Percentiles rank a stretch among this genome's conserved stretches.
phyloP scores from a whole-genome alignment of 2,113 vertebrate genomes.

The Anolis sagrei region DNA sequence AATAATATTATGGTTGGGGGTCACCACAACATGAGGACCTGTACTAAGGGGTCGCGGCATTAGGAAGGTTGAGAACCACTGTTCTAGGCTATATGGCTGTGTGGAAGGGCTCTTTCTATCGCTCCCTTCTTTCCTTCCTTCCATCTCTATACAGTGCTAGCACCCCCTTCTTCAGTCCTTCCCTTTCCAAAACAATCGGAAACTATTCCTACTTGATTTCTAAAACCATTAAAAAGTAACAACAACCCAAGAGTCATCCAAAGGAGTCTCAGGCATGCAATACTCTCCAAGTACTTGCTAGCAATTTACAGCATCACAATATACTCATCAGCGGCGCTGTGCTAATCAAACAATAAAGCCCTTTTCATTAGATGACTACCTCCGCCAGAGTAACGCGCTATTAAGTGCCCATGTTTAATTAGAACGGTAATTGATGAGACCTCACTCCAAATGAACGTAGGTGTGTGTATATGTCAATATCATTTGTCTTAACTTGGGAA shows the following conservation, averaged over 20 bases:
- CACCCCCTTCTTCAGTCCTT: not conserved
- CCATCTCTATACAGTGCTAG: no score
- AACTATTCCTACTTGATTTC: not conserved
- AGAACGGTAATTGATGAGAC: constrained; percentile 59
- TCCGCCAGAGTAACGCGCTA: constrained; percentile 56
- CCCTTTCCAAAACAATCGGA: not conserved
- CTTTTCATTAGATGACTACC: constrained; percentile 52
- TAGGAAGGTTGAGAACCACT: no score
- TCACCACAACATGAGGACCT: no score
- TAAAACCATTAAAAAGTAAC: no score
- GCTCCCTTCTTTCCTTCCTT: no score
- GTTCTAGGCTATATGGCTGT: no score
- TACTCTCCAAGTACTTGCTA: constrained; percentile 24
- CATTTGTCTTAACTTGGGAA: constrained; percentile 36
- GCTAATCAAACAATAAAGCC: constrained; percentile 49
- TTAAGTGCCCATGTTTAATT: constrained; percentile 68
- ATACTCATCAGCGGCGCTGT: constrained; percentile 48
- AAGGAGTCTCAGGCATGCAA: not conserved
- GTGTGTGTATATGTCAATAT: constrained; percentile 37
- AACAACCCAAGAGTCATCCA: constrained; percentile 28
- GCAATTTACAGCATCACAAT: constrained; percentile 39
- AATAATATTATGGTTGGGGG: no score
- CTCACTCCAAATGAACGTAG: constrained; percentile 45
- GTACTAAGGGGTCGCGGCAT: no score
- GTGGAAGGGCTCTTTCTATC: no score